Evolutionary conservation across 2,113 vertebrate genomes (phyloP).

Genomic region (Uria lomvia): DNA sequence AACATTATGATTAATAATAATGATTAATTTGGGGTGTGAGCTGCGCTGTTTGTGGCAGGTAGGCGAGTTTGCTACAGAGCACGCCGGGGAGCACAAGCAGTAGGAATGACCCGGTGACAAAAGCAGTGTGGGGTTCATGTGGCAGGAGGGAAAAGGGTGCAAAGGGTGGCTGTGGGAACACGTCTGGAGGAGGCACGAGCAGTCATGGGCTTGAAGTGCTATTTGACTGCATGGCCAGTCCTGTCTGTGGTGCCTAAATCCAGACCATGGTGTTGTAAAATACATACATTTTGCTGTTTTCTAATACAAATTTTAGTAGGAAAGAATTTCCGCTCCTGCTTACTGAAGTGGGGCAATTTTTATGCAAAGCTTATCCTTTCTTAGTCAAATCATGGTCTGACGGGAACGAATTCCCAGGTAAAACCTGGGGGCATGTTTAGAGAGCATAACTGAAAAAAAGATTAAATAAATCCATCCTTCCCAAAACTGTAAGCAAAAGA

Average conservation of each 20-base stretch:
- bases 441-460: neutral
- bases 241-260: neutral
- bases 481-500: neutral
- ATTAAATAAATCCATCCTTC: neutral
- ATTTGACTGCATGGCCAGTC: neutral
- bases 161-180: neutral
- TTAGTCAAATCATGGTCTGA: neutral
- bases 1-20: neutral
- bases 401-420: neutral
- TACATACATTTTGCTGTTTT: neutral
- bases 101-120: neutral
- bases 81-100: neutral
- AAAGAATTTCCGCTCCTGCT: neutral
- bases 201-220: neutral
- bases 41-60: neutral
- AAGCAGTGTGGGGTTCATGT: fast-evolving
- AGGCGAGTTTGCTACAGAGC: neutral
- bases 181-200: neutral
- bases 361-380: neutral
- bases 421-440: neutral
- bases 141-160: neutral
- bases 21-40: neutral
- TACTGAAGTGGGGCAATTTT: neutral
- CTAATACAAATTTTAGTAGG: neutral
- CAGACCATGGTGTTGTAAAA: neutral